A percentile compares a stretch with the other conserved stretches of the same genome.
Evolutionary conservation across 2,797 vertebrate genomes (phyloP).

Genomic region (Pangasius macronema): DNA sequence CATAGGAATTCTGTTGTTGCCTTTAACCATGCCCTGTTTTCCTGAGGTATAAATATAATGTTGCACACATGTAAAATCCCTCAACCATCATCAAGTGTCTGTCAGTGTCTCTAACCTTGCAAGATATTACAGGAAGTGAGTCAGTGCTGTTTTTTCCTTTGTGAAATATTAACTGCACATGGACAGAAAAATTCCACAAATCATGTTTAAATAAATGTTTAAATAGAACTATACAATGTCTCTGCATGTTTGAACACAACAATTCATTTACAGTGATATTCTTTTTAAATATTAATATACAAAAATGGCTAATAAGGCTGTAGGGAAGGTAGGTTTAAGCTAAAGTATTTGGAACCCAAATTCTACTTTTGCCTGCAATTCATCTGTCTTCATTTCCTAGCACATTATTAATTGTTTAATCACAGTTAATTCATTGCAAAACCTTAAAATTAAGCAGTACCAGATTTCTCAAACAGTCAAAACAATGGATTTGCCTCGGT

Average conservation of each 20-base stretch:
- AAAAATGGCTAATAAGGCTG: background rate
- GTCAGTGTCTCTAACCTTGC: background rate
- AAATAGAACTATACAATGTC: background rate
- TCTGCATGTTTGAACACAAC: background rate
- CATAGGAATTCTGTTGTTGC: background rate
- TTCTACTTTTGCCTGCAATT: background rate
- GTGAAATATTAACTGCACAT: background rate
- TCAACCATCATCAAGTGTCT: background rate
- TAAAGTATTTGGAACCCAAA: background rate
- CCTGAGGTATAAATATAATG: background rate
- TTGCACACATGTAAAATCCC: background rate
- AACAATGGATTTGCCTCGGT: conserved; percentile 29
- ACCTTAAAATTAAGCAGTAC: conserved; percentile 7
- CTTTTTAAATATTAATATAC: background rate
- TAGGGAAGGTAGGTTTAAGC: background rate
- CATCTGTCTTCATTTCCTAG: background rate
- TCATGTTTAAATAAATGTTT: background rate
- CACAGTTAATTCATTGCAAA: background rate
- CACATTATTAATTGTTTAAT: conserved; percentile 8
- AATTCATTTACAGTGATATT: background rate
- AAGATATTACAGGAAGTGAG: background rate
- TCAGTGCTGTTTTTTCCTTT: too few relatives aligned
- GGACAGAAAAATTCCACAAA: background rate
- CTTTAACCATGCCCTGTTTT: background rate
- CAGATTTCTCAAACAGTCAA: background rate